Percentiles rank a stretch among this genome's conserved stretches.
These are phyloP conservation scores for Rallus crepitans DNA, from an alignment of 2,797 vertebrate genomes.

Conservation along the genomic window DNA sequence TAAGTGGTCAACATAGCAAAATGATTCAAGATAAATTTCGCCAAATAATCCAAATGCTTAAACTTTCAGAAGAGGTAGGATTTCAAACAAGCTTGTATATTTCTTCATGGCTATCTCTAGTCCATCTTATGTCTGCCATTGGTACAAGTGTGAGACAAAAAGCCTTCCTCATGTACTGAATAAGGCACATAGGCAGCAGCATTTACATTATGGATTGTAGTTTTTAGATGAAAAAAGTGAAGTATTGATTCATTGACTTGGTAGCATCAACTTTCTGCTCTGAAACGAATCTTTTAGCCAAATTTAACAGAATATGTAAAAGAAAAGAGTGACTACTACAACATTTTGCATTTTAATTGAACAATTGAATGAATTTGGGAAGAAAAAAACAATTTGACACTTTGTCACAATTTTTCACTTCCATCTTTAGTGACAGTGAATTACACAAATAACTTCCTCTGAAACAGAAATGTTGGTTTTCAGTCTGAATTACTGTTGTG, in stretches of 20 bases:
- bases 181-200: fast-evolving
- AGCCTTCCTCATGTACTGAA: not conserved
- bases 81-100: not conserved
- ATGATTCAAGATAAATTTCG: not conserved
- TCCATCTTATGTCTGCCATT: not conserved
- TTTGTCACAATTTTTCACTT: not conserved
- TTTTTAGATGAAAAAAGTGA: not conserved
- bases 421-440: not conserved
- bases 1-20: not conserved
- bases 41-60: not conserved
- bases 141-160: not conserved
- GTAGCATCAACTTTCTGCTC: not conserved
- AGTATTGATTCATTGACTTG: not conserved
- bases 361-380: not conserved
- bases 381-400: not conserved
- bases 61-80: not conserved
- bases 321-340: not conserved
- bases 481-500: not conserved
- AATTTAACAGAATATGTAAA: not conserved
- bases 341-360: not conserved
- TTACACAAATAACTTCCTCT: not conserved
- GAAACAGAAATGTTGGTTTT: not conserved
- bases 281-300: not conserved
- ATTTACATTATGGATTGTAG: not conserved
- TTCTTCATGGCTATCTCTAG: not conserved